Evolutionary conservation across 2,113 vertebrate genomes (phyloP), one percentile per base, ranked within the genome.

Genomic region (Chitala chitala): DNA sequence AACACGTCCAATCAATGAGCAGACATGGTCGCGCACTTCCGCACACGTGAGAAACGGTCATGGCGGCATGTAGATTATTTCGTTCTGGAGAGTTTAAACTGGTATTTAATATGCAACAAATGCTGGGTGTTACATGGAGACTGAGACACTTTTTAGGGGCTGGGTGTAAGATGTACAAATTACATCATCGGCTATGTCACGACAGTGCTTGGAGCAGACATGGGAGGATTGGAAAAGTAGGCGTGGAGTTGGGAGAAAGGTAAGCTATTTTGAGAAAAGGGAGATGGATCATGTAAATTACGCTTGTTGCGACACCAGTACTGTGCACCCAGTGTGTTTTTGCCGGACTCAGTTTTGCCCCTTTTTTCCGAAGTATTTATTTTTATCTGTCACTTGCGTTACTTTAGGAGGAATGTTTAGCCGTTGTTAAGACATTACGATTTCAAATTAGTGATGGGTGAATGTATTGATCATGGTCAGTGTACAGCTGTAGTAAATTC

Each of bases 221-320:
- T 15, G 33, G 77, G 1, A 76, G 75, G 1, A 73, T 74, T 1
- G 71, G 80, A 0, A 82, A 69, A 9, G 77, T 87, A 9, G 73
- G 9, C 26, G 88, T 90, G 77, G 81, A 89, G 29, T 79, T 91
- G 33, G 89, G 86, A 26, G 87, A 87, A 2, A 90, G 88, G 90
- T 91, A 76, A 86, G 85, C 82, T 68, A 72, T 81, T 78, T 75
- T 75, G 38, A 15, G 13, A 42, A 20, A 40, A 29, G 26, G 53
- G 7, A 24, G 4, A 22, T 22, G 40, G 22, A 24, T 55, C 13
- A 6, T 1, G 38, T 42, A 44, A 12, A 20, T 46, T 15, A 20
- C 31, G 10, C 13, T 29, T 15, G 38, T 13, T 22, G 42, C 22
- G 22, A 38, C n/a, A 9, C 6, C n/a, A 24, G 36, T 9, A 22